Percentiles rank a stretch among this genome's conserved stretches.
Evolutionary conservation across 2,888 invertebrate species (phyloP).

Genomic region (Caradrina kadenii): DNA sequence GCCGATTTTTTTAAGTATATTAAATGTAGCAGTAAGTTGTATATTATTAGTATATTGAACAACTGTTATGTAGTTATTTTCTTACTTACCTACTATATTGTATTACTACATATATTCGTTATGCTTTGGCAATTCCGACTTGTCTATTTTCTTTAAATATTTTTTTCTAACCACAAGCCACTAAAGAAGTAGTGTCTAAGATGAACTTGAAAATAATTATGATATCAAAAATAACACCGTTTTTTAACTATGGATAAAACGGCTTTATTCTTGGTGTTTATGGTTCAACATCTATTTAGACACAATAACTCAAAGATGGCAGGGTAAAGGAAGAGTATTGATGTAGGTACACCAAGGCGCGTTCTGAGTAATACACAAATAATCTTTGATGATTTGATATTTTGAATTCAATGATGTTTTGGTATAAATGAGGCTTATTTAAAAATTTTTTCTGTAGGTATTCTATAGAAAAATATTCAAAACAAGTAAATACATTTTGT

Average conservation of each 20-base stretch:
- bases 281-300: background rate
- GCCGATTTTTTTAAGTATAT: background rate
- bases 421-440: background rate
- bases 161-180: background rate
- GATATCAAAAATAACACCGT: background rate
- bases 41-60: background rate
- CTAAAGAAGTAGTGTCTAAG: background rate
- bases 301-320: background rate
- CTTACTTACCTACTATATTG: background rate
- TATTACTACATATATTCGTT: background rate
- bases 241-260: background rate
- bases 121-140: background rate
- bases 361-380: background rate
- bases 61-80: background rate
- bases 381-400: background rate
- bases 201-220: background rate
- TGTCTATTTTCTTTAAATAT: background rate
- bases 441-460: background rate
- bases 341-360: background rate
- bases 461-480: background rate
- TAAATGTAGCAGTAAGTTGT: background rate
- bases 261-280: too few species aligned
- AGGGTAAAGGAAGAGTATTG: background rate
- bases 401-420: background rate
- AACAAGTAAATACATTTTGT: conserved; percentile 13